Base-by-base conservation (phyloP, 2,888 invertebrate genomes). In the Antitype chi region DNA sequence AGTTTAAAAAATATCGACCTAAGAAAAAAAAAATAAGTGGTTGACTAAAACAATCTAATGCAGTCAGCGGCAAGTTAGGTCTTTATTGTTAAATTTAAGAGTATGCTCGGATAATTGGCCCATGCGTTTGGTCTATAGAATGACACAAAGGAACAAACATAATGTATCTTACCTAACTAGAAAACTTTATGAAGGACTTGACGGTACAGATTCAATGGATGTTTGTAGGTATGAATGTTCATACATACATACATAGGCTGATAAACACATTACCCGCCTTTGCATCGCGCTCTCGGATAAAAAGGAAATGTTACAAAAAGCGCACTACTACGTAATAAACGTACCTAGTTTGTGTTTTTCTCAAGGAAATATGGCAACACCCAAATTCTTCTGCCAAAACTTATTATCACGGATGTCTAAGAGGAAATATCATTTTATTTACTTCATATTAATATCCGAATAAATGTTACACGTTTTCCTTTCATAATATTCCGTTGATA, bases 351-450 rank as follows among this genome's bases (percentile, higher is more conserved):
- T 59, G 62, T 81, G 66, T 78, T 79, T 77, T 81, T 81, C 75
- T 76, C 80, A 57, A 80, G 63, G 62, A 90, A 90, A 90, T 88
- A 88, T 73, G 87, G 84, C 77, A 73, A 84, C 88, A 87, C 89
- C 89, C 90, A 90, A 82, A 87, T 89, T 84, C n/a, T 88, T 88
- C 82, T 87, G 90, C 90, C 90, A 89, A 91, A 92, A 90, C 88
- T 90, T 90, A 90, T 91, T 91, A 91, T 89, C 88, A 87, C 87
- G 79, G 74, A 83, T 87, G 88, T 86, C 89, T 88, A 80, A 85
- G 78, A 90, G 88, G 87, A 89, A 89, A 90, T 85, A 89, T 90
- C 90, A 90, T 87, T 91, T 91, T 91, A 91, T 90, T 90, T 91
- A 91, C 89, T 91, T 88, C 87, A 86, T 90, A 90, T 89, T 92